phyloP scores from a whole-genome alignment of 2,888 invertebrate genomes.

The Eutolmus rufibarbis region DNA sequence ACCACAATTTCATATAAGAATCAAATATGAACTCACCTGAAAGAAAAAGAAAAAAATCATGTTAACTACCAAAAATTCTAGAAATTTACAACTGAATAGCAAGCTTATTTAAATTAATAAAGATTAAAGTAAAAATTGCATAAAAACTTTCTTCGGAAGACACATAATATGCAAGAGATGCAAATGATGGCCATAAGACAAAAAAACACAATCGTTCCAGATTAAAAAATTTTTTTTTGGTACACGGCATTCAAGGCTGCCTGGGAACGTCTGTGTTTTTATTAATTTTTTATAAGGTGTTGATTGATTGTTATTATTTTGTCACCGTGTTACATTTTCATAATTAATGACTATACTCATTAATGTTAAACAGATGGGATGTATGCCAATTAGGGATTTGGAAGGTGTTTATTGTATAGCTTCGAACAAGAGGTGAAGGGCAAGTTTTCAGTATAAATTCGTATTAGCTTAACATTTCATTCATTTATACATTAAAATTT shows the following conservation, averaged over 20 bases:
- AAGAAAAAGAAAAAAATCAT: neutral
- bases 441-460: neutral
- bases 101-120: neutral
- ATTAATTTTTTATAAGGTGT: neutral
- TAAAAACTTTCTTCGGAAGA: neutral
- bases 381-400: neutral
- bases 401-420: neutral
- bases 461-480: neutral
- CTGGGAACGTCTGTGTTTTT: neutral
- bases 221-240: neutral
- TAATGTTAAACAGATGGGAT: neutral
- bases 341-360: too few relatives aligned
- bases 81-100: neutral
- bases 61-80: neutral
- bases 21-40: neutral
- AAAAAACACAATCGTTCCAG: neutral
- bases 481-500: neutral
- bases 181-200: neutral
- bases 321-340: neutral
- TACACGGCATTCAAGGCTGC: neutral
- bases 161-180: neutral
- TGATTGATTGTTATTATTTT: neutral
- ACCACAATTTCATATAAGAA: neutral
- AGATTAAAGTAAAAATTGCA: neutral
- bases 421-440: neutral